Evolutionary conservation across 2,113 vertebrate species (phyloP).

Genomic region (Cyprinodon brontotheroides): DNA sequence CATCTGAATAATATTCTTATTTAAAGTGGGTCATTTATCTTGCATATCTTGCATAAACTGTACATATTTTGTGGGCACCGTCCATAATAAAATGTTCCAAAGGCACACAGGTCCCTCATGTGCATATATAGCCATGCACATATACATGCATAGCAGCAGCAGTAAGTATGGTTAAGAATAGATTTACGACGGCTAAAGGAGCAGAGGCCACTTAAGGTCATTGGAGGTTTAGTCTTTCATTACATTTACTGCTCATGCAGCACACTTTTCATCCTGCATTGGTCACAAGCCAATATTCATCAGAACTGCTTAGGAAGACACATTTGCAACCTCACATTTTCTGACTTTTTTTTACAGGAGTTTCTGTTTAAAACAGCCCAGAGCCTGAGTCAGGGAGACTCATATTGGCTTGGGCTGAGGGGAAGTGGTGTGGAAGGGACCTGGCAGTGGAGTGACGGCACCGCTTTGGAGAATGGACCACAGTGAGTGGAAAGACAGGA

Average conservation of each 20-base stretch:
- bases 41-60: neutral
- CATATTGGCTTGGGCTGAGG: slow-evolving; percentile 48
- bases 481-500: slow-evolving; percentile 36
- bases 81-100: neutral
- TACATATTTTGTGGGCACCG: neutral
- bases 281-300: neutral
- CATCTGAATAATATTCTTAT: neutral
- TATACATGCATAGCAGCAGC: slow-evolving; percentile 1
- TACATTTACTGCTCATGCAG: neutral
- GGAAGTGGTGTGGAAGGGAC: slow-evolving; percentile 1
- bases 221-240: slow-evolving; percentile 29
- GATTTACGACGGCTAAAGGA: slow-evolving; percentile 31
- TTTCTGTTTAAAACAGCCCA: slow-evolving; percentile 44
- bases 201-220: slow-evolving; percentile 6
- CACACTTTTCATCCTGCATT: neutral
- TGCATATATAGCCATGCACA: neutral
- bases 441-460: slow-evolving; percentile 42
- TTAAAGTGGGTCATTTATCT: neutral
- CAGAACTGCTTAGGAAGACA: neutral
- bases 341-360: slow-evolving; percentile 10
- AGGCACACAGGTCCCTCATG: neutral
- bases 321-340: accelerated
- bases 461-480: slow-evolving; percentile 15
- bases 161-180: slow-evolving; percentile 43
- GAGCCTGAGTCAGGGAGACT: slow-evolving; percentile 53